These are phyloP conservation scores for Oligia fasciuncula DNA, from an alignment of 2,888 invertebrate genomes.

Conservation along the genomic window DNA sequence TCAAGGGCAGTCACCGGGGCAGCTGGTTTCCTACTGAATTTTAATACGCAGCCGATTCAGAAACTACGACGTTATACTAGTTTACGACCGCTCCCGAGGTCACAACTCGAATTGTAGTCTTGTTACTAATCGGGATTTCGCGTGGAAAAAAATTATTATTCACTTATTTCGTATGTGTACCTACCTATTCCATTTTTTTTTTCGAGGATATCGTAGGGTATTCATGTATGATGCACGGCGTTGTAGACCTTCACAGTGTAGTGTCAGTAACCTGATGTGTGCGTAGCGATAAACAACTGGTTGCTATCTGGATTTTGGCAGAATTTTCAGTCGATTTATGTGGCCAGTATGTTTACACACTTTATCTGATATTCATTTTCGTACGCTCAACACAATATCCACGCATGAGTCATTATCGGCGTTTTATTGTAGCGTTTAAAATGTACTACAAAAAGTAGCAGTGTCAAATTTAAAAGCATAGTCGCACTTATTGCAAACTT, in stretches of 20 bases:
- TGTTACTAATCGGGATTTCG: conserved; percentile 69
- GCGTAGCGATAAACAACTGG: conserved; percentile 46
- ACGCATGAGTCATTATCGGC: too few species aligned
- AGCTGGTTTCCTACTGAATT: conserved; percentile 85
- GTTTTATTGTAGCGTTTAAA: not conserved
- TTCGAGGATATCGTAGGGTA: not conserved
- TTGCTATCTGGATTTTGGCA: conserved; percentile 38
- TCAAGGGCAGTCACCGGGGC: conserved; percentile 85
- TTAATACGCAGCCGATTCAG: conserved; percentile 78
- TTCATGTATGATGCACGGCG: conserved; percentile 15
- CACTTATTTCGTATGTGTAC: conserved; percentile 6
- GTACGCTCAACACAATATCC: not conserved
- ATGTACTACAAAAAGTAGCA: not conserved
- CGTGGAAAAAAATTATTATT: conserved; percentile 37
- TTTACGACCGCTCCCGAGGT: conserved; percentile 83
- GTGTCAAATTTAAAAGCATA: not conserved
- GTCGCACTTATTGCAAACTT: not conserved
- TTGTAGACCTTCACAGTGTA: conserved; percentile 12
- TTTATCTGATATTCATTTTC: conserved; percentile 4
- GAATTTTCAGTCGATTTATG: conserved; percentile 7
- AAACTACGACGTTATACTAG: conserved; percentile 77
- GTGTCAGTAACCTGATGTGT: conserved; percentile 52
- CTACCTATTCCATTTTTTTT: not conserved
- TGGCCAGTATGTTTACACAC: not conserved
- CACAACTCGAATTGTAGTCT: conserved; percentile 59